Evolutionary conservation across 2,113 vertebrate species (phyloP).

Genomic region (Lophura nycthemera): DNA sequence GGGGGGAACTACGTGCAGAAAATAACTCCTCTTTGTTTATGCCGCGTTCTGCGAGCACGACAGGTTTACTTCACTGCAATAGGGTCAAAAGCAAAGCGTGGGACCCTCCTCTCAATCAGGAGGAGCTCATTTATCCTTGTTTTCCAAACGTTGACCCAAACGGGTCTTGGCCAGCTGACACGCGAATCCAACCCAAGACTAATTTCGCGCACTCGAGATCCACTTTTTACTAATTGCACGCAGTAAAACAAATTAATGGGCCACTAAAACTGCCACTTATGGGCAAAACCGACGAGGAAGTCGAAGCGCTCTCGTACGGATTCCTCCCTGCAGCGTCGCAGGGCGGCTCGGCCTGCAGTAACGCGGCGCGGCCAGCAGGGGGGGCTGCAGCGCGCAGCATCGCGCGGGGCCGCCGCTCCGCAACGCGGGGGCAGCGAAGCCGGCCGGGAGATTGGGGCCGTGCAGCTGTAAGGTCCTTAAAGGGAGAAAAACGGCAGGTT

Average conservation of each 20-base stretch:
- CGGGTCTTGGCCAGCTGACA: not conserved
- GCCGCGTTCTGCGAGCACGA: not conserved
- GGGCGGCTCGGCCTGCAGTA: conserved; percentile 48
- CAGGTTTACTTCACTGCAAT: accelerated
- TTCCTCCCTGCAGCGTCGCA: not conserved
- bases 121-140: conserved; percentile 1
- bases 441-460: not conserved
- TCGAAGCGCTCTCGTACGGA: not conserved
- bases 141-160: not conserved
- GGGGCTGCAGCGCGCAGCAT: conserved; percentile 78
- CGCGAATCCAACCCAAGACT: not conserved
- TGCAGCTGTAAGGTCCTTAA: not conserved
- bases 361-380: conserved; percentile 74
- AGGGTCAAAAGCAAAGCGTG: not conserved
- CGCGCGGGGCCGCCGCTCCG: not conserved
- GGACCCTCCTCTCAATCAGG: accelerated
- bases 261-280: not conserved
- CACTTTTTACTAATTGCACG: not conserved
- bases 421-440: too few relatives aligned
- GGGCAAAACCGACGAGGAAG: not conserved
- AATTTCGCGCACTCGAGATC: not conserved
- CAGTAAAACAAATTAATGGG: not conserved
- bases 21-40: accelerated
- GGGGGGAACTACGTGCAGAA: accelerated
- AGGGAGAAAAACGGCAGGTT: not conserved